Conservation (phyloP, 2,113 vertebrate genomes). For the Otocyon megalotis region DNA sequence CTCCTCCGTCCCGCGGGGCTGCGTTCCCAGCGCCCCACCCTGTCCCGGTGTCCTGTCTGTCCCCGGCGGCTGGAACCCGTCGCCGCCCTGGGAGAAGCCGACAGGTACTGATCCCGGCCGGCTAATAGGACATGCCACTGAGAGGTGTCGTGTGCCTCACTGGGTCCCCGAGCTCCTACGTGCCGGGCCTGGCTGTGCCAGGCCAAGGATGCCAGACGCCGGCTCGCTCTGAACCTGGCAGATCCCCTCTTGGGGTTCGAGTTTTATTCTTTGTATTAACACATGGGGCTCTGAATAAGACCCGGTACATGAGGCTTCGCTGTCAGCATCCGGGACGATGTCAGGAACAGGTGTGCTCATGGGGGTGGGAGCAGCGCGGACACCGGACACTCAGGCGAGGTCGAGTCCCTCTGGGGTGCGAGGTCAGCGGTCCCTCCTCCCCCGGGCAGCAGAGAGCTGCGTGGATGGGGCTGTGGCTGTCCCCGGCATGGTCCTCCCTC, state of each 20-base stretch:
- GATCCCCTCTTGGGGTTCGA: no score
- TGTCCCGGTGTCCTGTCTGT: rapidly evolving
- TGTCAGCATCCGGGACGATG: background rate
- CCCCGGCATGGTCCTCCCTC: no score
- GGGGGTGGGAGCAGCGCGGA: rapidly evolving
- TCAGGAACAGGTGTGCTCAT: rapidly evolving
- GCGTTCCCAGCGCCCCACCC: rapidly evolving
- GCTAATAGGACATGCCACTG: background rate
- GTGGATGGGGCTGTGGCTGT: background rate
- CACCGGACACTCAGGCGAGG: background rate
- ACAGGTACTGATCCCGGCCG: rapidly evolving
- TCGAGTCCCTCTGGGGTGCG: rapidly evolving
- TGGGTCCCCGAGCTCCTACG: background rate
- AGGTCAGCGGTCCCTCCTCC: no score
- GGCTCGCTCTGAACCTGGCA: no score
- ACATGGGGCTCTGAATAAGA: background rate
- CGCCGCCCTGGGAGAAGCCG: rapidly evolving
- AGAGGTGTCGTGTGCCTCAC: background rate
- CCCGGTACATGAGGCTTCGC: background rate
- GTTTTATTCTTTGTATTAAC: no score
- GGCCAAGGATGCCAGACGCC: no score
- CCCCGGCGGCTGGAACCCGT: rapidly evolving
- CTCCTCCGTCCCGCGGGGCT: background rate
- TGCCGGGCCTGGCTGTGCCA: background rate
- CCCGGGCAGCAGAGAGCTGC: no score